Evolutionary conservation across 2,797 vertebrate species (phyloP).

Genomic region (Acipenser oxyrinchus): DNA sequence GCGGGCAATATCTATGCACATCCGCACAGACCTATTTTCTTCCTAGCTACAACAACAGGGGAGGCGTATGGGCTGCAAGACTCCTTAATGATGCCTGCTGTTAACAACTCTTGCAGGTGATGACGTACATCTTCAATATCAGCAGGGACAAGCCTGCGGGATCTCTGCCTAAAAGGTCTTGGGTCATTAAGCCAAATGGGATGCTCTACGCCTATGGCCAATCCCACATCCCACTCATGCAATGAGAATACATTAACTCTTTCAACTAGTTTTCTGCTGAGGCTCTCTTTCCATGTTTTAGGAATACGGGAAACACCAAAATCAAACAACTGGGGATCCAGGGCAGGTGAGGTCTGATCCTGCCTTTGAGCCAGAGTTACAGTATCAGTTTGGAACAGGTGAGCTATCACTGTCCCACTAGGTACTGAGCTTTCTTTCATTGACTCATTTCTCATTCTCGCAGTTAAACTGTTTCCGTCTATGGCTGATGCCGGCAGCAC

Average conservation of each 20-base stretch:
- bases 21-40: too few relatives aligned
- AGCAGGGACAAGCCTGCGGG: not conserved
- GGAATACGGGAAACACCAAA: not conserved
- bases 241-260: not conserved
- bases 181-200: not conserved
- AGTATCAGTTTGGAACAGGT: not conserved
- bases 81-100: too few relatives aligned
- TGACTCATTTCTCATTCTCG: not conserved
- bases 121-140: too few relatives aligned
- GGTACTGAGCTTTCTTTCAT: not conserved
- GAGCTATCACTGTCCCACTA: not conserved
- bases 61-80: too few relatives aligned
- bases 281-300: constrained; percentile 2
- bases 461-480: not conserved
- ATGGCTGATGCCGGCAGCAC: not conserved
- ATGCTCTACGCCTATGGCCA: not conserved
- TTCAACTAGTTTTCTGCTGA: not conserved
- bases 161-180: constrained; percentile 4
- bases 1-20: too few relatives aligned
- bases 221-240: not conserved
- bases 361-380: not conserved
- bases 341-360: not conserved
- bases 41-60: too few relatives aligned
- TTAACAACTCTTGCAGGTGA: too few relatives aligned
- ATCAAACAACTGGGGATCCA: not conserved